These are phyloP conservation scores for Drosophila lutescens DNA, from an alignment of 2,888 invertebrate genomes.

Conservation along the genomic window DNA sequence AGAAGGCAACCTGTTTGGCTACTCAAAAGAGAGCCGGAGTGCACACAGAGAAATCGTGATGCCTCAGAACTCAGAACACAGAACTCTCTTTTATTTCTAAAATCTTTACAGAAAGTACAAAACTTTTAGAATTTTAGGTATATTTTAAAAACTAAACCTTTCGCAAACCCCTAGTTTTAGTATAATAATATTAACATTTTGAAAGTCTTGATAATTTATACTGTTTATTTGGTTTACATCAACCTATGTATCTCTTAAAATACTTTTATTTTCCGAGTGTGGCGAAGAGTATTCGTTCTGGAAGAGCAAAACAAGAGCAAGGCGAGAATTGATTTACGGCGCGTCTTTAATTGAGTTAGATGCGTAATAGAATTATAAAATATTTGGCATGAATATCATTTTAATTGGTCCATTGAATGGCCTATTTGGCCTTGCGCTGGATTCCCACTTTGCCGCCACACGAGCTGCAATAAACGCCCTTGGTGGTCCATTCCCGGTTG, in stretches of 20 bases:
- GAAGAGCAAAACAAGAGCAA: not conserved
- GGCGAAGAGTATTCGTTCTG: not conserved
- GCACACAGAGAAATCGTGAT: slow-evolving; percentile 1
- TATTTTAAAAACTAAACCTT: too few species aligned
- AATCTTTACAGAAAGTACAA: too few species aligned
- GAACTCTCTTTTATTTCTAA: too few species aligned
- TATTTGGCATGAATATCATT: slow-evolving; percentile 52
- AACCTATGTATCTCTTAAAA: too few species aligned
- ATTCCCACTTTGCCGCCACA: slow-evolving; percentile 81
- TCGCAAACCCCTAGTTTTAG: too few species aligned
- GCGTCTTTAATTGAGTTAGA: slow-evolving; percentile 70
- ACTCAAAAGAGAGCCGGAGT: not conserved
- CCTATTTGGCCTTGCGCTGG: slow-evolving; percentile 69
- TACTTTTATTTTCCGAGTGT: not conserved
- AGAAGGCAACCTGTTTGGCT: slow-evolving; percentile 24
- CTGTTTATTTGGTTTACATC: too few species aligned
- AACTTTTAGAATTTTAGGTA: too few species aligned
- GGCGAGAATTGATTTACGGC: slow-evolving; percentile 28
- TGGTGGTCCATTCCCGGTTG: slow-evolving; percentile 80
- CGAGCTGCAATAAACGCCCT: slow-evolving; percentile 78
- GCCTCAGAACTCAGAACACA: not conserved
- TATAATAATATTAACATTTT: too few species aligned
- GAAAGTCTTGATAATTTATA: too few species aligned
- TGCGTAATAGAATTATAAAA: slow-evolving; percentile 69
- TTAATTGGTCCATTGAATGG: slow-evolving; percentile 50